Percentiles rank a stretch among this genome's conserved stretches.
Evolutionary conservation across 2,797 vertebrate species (phyloP).

Genomic region (Aphelocoma californica): DNA sequence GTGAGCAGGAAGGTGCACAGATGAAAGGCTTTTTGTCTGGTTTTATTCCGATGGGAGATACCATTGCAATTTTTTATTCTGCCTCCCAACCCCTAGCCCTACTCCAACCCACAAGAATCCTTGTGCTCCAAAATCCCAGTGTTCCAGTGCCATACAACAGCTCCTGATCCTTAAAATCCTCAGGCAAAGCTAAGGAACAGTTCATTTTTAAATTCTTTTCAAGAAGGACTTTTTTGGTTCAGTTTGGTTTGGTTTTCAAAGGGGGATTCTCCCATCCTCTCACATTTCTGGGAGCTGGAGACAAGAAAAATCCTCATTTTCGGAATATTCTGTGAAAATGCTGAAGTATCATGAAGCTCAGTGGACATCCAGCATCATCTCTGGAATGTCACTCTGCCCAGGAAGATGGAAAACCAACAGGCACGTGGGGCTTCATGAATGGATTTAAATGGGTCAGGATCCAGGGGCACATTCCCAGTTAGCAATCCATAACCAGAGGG

Average conservation of each 20-base stretch:
- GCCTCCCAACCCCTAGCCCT: not conserved
- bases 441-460: not conserved
- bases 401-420: not conserved
- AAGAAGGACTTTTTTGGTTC: not conserved
- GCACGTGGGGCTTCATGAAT: not conserved
- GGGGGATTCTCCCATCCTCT: not conserved
- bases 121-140: not conserved
- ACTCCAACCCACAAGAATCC: not conserved
- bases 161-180: not conserved
- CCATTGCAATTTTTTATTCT: not conserved
- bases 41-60: not conserved
- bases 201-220: not conserved
- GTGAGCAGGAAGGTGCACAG: not conserved
- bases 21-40: not conserved
- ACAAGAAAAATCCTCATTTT: not conserved
- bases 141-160: not conserved
- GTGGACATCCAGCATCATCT: no score
- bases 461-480: not conserved
- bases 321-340: not conserved
- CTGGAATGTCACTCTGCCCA: not conserved
- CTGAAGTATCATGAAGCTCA: not conserved
- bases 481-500: not conserved
- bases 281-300: not conserved
- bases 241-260: not conserved
- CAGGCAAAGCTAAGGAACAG: not conserved